phyloP scores from a whole-genome alignment of 2,797 vertebrate genomes.

The Smutsia gigantea region DNA sequence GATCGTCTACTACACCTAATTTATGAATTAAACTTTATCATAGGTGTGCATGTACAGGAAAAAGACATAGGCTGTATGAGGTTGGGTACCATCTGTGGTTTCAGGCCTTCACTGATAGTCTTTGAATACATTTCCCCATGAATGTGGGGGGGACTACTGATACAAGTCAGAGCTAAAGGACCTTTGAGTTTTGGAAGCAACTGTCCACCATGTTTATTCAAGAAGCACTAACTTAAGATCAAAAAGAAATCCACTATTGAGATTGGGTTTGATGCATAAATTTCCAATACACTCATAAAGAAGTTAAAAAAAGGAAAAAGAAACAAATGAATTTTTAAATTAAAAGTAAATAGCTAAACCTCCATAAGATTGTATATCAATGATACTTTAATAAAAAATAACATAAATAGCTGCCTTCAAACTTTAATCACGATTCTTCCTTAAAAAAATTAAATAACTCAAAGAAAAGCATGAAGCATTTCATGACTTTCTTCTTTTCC shows the following conservation, averaged over 20 bases:
- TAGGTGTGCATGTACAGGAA: not conserved
- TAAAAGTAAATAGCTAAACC: conserved; percentile 17
- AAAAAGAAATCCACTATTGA: conserved; percentile 59
- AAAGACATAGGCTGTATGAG: not conserved
- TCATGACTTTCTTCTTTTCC: conserved; percentile 82
- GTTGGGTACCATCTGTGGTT: not conserved
- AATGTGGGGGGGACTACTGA: not conserved
- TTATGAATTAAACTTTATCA: not conserved
- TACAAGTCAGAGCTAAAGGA: conserved; percentile 20
- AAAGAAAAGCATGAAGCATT: conserved; percentile 72
- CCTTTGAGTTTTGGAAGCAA: not conserved
- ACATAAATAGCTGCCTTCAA: conserved; percentile 58
- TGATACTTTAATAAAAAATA: not conserved
- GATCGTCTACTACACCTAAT: not conserved
- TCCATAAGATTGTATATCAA: too few species aligned
- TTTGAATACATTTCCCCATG: not conserved
- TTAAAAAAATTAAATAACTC: conserved; percentile 66
- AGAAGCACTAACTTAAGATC: conserved; percentile 74
- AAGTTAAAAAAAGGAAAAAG: not conserved
- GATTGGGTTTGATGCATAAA: conserved; percentile 53
- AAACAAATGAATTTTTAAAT: conserved; percentile 43
- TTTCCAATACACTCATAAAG: conserved; percentile 52
- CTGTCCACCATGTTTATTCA: conserved; percentile 5
- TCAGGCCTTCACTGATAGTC: not conserved
- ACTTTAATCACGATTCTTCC: conserved; percentile 59